phyloP scores from a whole-genome alignment of 2,888 invertebrate species.

The Unio pictorum region DNA sequence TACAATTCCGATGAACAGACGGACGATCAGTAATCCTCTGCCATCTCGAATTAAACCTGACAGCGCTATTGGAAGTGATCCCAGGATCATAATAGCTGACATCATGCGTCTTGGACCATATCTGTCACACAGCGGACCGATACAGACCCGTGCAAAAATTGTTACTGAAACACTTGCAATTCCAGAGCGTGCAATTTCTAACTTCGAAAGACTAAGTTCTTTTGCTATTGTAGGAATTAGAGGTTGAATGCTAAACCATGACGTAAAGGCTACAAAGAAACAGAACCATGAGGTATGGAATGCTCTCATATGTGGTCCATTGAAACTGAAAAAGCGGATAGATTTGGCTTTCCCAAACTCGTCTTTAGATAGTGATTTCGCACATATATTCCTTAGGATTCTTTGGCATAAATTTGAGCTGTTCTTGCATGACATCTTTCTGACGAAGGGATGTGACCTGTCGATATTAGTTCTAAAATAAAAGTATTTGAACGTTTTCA shows the following conservation, averaged over 20 bases:
- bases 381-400: conserved; percentile 14
- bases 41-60: conserved; percentile 11
- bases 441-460: too few relatives aligned
- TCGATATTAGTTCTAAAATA: too few relatives aligned
- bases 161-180: too few relatives aligned
- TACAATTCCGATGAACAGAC: conserved; percentile 20
- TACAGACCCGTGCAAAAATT: too few relatives aligned
- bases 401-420: background rate
- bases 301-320: conserved; percentile 22
- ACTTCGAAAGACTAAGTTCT: conserved; percentile 16
- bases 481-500: too few relatives aligned
- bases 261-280: conserved; percentile 23
- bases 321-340: conserved; percentile 24
- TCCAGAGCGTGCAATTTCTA: conserved; percentile 14
- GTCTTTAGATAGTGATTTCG: conserved; percentile 12
- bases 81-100: too few relatives aligned
- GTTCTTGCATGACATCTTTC: too few relatives aligned
- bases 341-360: conserved; percentile 27
- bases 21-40: conserved; percentile 17
- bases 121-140: too few relatives aligned
- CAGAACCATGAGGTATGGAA: conserved; percentile 29
- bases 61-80: conserved; percentile 21
- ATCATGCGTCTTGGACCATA: too few relatives aligned
- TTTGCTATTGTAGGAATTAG: conserved; percentile 25
- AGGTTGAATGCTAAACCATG: conserved; percentile 30